Percentiles rank a stretch among this genome's conserved stretches.
Evolutionary conservation across 1,140 invertebrate genomes (phyloP).

Genomic region (Tribolium madens): DNA sequence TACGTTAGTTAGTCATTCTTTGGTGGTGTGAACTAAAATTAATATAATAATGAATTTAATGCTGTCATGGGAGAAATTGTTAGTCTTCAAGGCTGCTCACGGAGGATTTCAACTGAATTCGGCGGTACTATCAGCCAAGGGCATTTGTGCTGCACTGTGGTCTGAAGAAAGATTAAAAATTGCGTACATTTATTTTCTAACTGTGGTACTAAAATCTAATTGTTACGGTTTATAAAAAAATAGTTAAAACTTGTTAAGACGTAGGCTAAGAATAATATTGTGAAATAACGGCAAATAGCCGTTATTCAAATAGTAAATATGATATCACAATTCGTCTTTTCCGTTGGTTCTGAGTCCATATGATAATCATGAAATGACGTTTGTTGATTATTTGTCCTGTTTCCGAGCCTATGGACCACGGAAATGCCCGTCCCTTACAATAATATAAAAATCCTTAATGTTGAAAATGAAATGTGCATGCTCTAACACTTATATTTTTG

Average conservation of each 20-base stretch:
- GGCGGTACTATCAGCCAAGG: not conserved
- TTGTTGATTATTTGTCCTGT: slow-evolving; percentile 55
- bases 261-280: slow-evolving; percentile 33
- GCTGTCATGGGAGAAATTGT: no score
- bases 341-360: slow-evolving; percentile 62
- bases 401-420: slow-evolving; percentile 63
- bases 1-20: slow-evolving; percentile 34
- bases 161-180: slow-evolving; percentile 1
- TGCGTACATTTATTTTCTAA: slow-evolving; percentile 33
- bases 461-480: slow-evolving; percentile 41
- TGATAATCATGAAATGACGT: slow-evolving; percentile 45
- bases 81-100: not conserved
- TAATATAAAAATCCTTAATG: slow-evolving; percentile 38
- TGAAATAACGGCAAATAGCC: slow-evolving; percentile 3
- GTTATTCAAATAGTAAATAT: slow-evolving; percentile 38
- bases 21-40: slow-evolving; percentile 31
- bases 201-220: slow-evolving; percentile 45
- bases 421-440: slow-evolving; percentile 60
- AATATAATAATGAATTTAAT: not conserved
- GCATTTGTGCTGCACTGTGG: slow-evolving; percentile 1
- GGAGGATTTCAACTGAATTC: no score
- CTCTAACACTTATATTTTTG: slow-evolving; percentile 40
- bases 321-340: slow-evolving; percentile 51
- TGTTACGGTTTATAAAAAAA: slow-evolving; percentile 48
- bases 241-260: slow-evolving; percentile 43